Base-by-base conservation (phyloP, 1,140 invertebrate genomes). In the Akabosia matsudoensis region DNA sequence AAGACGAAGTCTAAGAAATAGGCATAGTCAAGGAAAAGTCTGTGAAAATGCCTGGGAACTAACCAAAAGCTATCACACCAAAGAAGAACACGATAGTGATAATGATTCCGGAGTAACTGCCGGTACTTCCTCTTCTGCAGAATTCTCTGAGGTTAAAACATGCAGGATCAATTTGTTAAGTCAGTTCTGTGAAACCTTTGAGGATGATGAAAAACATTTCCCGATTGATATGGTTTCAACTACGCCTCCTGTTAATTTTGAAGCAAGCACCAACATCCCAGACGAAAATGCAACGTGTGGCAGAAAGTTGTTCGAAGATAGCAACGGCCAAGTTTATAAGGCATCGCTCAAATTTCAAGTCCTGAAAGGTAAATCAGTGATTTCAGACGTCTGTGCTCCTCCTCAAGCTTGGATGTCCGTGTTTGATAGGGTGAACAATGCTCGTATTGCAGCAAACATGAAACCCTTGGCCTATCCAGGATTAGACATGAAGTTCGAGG, bases 1-100 rank as follows among this genome's bases (percentile, higher is more conserved):
- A 67, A 67, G 61, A 30, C 22, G 61, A 30, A 67, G 61, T n/a
- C 28, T 67, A 30, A 67, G 61, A 22, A 67, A 67, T 67, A 24
- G 2, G 4, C 61, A 31, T 30, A n/a, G n/a, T n/a, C n/a, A 24
- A 56, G 10, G 22, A 16, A 56, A 56, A n/a, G n/a, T 56, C 10
- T 56, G 54, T 45, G 37, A 45, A 10, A n/a, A n/a, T n/a, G n/a
- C n/a, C 7, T 45, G 37, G 37, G 37, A 45, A 45, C 37, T 45
- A 18, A 45, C 37, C 7, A 45, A 45, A 7, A 10, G 54, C 18
- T 18, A 18, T 45, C 18, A 45, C 37, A 45, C 7, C 37, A 45
- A 45, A 22, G 54, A n/a, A 61, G 7, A 61, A 7, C 26, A 13
- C 31, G 61, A 67, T 30, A 67, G 61, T n/a, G 61, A 67, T 30